Percentiles rank a stretch among this genome's conserved stretches.
phyloP scores from a whole-genome alignment of 2,888 invertebrate genomes.

The Hypomecis atomaria region DNA sequence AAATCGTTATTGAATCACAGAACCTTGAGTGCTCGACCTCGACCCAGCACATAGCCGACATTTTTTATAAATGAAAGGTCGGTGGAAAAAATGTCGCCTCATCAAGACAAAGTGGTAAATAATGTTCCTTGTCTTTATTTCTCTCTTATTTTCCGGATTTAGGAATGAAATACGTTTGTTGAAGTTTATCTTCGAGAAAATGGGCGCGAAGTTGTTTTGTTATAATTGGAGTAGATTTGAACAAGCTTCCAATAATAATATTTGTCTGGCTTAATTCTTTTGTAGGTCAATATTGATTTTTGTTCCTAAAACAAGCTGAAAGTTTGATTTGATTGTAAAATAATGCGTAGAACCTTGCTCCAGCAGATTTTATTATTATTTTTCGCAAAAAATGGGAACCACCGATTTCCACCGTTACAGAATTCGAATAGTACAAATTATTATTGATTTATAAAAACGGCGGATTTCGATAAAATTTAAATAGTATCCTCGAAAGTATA shows the following conservation, averaged over 20 bases:
- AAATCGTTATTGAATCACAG: too few relatives aligned
- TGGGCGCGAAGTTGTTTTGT: conserved; percentile 19
- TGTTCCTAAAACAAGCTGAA: conserved; percentile 18
- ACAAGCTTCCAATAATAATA: conserved; percentile 14
- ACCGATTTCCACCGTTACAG: too few relatives aligned
- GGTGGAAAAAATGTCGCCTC: conserved; percentile 45
- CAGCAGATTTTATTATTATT: too few relatives aligned
- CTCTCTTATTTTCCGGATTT: conserved; percentile 21
- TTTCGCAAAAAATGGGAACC: too few relatives aligned
- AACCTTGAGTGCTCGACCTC: too few relatives aligned
- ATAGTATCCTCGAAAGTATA: too few relatives aligned
- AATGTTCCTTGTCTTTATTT: conserved; percentile 39
- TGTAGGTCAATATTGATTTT: background rate
- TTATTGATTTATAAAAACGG: too few relatives aligned
- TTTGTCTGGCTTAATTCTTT: conserved; percentile 9
- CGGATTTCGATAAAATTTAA: too few relatives aligned
- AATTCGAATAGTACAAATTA: too few relatives aligned
- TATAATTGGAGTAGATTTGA: conserved; percentile 32
- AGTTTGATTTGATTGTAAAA: conserved; percentile 11
- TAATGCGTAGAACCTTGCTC: too few relatives aligned
- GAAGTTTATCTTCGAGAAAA: conserved; percentile 28
- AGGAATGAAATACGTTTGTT: conserved; percentile 27
- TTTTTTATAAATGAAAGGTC: conserved; percentile 44
- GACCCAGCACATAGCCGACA: too few relatives aligned
- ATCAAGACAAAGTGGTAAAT: conserved; percentile 43